Percentiles rank a stretch among this genome's conserved stretches.
Evolutionary conservation across 2,797 vertebrate species (phyloP).

Genomic region (Malurus splendens): DNA sequence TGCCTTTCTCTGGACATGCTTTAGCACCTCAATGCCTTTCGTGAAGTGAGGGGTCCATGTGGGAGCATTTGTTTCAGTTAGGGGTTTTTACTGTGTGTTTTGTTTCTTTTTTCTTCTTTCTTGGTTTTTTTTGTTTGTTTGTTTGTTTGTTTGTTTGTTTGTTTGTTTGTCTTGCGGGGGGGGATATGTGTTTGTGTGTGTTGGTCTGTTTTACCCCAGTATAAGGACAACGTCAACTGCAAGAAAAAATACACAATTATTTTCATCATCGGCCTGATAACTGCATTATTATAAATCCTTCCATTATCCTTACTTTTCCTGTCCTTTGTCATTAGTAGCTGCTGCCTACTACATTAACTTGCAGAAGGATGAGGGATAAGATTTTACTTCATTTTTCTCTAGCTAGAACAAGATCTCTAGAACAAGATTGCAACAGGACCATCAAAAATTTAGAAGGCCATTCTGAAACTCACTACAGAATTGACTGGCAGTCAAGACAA

Average conservation of each 20-base stretch:
- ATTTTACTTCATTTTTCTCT: not conserved
- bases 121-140: too few relatives aligned
- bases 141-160: rapidly evolving
- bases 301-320: not conserved
- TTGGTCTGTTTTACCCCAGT: not conserved
- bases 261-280: not conserved
- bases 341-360: not conserved
- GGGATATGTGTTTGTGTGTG: too few relatives aligned
- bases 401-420: too few relatives aligned
- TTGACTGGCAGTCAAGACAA: not conserved
- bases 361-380: not conserved
- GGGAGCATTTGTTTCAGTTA: not conserved
- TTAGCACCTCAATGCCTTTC: not conserved
- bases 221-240: not conserved
- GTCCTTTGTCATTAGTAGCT: not conserved
- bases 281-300: not conserved
- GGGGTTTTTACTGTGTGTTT: rapidly evolving
- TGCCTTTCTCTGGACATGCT: not conserved
- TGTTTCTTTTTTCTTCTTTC: not conserved
- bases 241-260: not conserved
- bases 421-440: not conserved
- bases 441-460: not conserved
- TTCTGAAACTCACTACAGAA: not conserved
- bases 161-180: not conserved
- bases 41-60: not conserved